phyloP scores from a whole-genome alignment of 92 coral and sea anemone species.

The Zoanthus sociatus region DNA sequence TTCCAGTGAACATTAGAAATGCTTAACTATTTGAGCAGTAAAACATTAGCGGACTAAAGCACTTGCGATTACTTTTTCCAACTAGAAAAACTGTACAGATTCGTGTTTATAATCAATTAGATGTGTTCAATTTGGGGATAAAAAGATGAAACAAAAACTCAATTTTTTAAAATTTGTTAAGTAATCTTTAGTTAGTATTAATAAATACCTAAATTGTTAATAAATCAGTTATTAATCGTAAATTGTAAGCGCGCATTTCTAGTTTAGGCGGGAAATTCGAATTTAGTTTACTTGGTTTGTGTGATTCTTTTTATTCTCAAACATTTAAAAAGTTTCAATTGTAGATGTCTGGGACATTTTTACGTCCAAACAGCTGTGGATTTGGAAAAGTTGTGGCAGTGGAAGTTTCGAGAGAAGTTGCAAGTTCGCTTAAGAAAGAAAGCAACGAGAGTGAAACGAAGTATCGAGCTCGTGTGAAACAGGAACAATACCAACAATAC shows the following conservation, averaged over 20 bases:
- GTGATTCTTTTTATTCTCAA: neutral
- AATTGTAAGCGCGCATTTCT: neutral
- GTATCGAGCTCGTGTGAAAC: constrained; percentile 60
- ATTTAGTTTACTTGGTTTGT: constrained; percentile 25
- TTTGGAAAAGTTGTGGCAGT: constrained; percentile 66
- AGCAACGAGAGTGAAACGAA: constrained; percentile 56
- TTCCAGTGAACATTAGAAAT: neutral
- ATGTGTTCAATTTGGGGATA: neutral
- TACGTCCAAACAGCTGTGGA: constrained; percentile 71
- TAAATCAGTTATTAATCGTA: constrained; percentile 23
- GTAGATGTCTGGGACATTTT: constrained; percentile 66
- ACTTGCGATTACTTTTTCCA: neutral
- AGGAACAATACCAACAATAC: constrained; percentile 53
- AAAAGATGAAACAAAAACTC: neutral
- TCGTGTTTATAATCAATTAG: neutral
- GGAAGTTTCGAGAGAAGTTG: constrained; percentile 49
- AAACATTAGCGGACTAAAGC: neutral
- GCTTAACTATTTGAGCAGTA: neutral
- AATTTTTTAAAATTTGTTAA: neutral
- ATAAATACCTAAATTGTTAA: constrained; percentile 6
- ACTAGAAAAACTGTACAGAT: neutral
- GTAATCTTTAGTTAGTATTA: neutral
- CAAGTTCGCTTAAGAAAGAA: constrained; percentile 39
- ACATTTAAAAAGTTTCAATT: neutral
- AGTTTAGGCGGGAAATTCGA: constrained; percentile 41